Conservation (phyloP, 2,888 invertebrate genomes). For the Nomada ruficornis region DNA sequence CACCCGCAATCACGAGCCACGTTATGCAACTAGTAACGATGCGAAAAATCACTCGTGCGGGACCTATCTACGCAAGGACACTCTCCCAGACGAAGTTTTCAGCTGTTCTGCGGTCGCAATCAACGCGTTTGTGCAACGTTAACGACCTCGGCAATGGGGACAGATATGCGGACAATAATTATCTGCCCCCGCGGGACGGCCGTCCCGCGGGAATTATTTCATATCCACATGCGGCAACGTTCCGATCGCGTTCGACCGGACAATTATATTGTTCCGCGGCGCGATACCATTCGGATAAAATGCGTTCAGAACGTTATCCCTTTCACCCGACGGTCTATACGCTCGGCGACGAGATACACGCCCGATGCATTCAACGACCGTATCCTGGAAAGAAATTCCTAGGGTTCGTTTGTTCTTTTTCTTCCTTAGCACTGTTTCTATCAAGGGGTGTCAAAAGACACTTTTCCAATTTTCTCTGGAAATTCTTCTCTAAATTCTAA, state of each 20-base stretch:
- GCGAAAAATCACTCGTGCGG: conserved; percentile 72
- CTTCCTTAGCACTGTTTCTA: too few species aligned
- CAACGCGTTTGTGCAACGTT: conserved; percentile 59
- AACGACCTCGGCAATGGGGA: conserved; percentile 71
- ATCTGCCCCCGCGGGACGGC: not conserved
- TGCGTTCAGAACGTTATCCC: conserved; percentile 33
- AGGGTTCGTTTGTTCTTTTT: not conserved
- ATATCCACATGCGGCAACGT: conserved; percentile 16
- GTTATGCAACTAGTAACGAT: conserved; percentile 67
- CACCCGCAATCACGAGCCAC: conserved; percentile 53
- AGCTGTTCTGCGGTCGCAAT: conserved; percentile 49
- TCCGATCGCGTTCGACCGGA: conserved; percentile 8
- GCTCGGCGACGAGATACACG: conserved; percentile 7
- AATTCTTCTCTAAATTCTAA: too few species aligned
- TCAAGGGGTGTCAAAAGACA: too few species aligned
- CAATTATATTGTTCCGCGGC: conserved; percentile 45
- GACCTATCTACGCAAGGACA: conserved; percentile 69
- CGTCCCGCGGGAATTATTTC: conserved; percentile 42
- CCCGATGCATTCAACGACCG: not conserved
- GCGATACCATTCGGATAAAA: conserved; percentile 40
- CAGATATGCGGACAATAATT: conserved; percentile 62
- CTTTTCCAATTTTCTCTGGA: too few species aligned
- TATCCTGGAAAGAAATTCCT: conserved; percentile 8
- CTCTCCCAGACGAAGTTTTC: conserved; percentile 60
- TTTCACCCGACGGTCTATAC: conserved; percentile 44